Conservation (phyloP, 1,140 invertebrate genomes). For the Drosophila melanica region DNA sequence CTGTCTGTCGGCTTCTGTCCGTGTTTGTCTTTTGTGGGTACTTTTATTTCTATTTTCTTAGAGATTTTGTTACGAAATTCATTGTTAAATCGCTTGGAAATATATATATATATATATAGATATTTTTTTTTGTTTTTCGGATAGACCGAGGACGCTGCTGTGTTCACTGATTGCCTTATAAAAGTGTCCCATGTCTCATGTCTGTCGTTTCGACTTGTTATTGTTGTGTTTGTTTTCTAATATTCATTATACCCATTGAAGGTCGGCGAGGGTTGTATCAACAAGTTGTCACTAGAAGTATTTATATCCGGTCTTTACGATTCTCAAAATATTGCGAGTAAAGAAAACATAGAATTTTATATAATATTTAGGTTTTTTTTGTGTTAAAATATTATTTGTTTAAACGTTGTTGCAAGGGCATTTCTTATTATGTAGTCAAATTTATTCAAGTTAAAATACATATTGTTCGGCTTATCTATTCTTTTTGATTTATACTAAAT, state of each 20-base stretch:
- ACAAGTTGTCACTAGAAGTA: not conserved
- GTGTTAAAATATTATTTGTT: too few species aligned
- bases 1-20: conserved; percentile 14
- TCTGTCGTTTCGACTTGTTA: conserved; percentile 3
- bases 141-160: conserved; percentile 17
- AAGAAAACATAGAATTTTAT: too few species aligned
- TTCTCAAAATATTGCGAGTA: too few species aligned
- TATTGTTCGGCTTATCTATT: too few species aligned
- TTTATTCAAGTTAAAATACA: too few species aligned
- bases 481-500: too few species aligned
- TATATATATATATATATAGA: conserved; percentile 6
- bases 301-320: not conserved
- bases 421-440: too few species aligned
- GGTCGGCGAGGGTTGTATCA: not conserved
- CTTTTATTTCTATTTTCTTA: conserved; percentile 64
- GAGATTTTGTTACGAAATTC: conserved; percentile 74
- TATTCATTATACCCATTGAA: not conserved
- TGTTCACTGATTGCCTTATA: conserved; percentile 51
- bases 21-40: conserved; percentile 25
- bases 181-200: conserved; percentile 29
- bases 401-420: too few species aligned
- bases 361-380: too few species aligned
- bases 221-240: conserved; percentile 8
- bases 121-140: conserved; percentile 10
- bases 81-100: conserved; percentile 77